Percentiles rank a stretch among this genome's conserved stretches.
phyloP scores from a whole-genome alignment of 2,113 vertebrate genomes.

The Acinonyx jubatus region DNA sequence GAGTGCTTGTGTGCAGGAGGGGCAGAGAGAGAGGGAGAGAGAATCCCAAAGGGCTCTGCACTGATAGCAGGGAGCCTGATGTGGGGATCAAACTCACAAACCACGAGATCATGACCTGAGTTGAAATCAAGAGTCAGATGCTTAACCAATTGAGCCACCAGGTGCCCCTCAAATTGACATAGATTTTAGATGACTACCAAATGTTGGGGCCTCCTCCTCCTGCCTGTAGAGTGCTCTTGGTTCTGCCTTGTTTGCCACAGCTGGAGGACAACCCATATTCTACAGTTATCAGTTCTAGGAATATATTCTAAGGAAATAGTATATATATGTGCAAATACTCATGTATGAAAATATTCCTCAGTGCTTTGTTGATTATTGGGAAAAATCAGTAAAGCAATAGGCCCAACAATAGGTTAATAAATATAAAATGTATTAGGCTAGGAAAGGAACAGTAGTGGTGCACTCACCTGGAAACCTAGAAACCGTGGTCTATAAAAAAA shows the following conservation, averaged over 20 bases:
- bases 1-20: no score
- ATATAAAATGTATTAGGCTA: neutral
- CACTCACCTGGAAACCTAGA: neutral
- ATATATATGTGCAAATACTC: neutral
- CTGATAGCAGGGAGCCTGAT: no score
- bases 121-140: no score
- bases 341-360: neutral
- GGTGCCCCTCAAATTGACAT: neutral
- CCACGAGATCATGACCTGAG: no score
- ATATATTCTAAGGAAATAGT: neutral
- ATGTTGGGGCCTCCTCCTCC: neutral
- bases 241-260: neutral
- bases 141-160: no score
- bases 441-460: neutral
- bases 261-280: neutral
- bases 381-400: conserved; percentile 34
- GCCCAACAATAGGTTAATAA: neutral
- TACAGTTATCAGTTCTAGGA: neutral
- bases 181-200: neutral
- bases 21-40: no score
- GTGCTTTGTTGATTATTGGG: conserved; percentile 18
- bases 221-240: neutral
- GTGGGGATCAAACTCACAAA: no score
- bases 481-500: neutral
- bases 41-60: no score